phyloP scores from a whole-genome alignment of 2,888 invertebrate genomes.

The Malthinus flaveolus region DNA sequence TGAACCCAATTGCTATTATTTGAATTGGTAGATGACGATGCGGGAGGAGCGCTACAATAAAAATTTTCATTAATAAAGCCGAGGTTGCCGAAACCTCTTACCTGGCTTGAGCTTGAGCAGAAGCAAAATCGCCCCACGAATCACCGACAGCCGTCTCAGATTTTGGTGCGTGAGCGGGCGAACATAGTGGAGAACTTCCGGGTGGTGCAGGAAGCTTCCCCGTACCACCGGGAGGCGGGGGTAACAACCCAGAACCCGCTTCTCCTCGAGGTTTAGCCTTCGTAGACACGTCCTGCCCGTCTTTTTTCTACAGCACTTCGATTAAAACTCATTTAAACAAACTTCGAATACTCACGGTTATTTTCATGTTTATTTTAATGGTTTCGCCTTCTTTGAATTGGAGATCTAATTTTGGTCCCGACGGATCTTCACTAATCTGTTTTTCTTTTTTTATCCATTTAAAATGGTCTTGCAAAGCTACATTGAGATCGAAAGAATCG shows the following conservation, averaged over 20 bases:
- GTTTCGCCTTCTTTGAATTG: constrained; percentile 99
- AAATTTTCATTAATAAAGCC: background rate
- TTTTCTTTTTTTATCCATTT: constrained; percentile 88
- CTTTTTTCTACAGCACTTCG: constrained; percentile 72
- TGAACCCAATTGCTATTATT: constrained; percentile 52
- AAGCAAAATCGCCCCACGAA: constrained; percentile 82
- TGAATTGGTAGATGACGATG: constrained; percentile 40
- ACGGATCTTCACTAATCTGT: constrained; percentile 78
- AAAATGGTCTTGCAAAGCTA: constrained; percentile 97
- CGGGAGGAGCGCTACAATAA: constrained; percentile 30
- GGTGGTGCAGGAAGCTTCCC: constrained; percentile 79
- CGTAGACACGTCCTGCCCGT: constrained; percentile 73
- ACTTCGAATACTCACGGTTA: constrained; percentile 66
- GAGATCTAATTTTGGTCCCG: constrained; percentile 84
- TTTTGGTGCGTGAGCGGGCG: constrained; percentile 61
- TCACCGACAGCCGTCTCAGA: constrained; percentile 54
- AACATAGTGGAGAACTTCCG: constrained; percentile 77
- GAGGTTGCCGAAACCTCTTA: background rate
- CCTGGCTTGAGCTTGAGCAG: constrained; percentile 56
- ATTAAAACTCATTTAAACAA: background rate
- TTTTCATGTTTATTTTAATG: constrained; percentile 98
- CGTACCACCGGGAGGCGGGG: constrained; percentile 82
- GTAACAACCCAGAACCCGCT: constrained; percentile 59
- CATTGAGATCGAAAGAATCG: constrained; percentile 98
- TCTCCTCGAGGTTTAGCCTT: constrained; percentile 65